Evolutionary conservation across 2,797 vertebrate genomes (phyloP).

Genomic region (Oreochromis mossambicus): DNA sequence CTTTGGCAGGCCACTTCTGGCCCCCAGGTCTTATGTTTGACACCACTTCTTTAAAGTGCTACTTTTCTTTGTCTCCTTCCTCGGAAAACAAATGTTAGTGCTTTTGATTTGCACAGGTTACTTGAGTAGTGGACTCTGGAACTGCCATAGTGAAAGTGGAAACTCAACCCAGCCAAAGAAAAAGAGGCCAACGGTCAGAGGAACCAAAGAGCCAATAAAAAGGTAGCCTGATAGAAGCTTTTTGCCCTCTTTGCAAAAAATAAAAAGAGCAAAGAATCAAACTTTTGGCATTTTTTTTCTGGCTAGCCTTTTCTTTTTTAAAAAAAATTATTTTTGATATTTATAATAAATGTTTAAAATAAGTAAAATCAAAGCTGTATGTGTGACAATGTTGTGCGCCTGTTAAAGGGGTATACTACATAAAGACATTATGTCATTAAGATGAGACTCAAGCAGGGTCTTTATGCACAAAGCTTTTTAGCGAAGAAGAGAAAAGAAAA

Average conservation of each 20-base stretch:
- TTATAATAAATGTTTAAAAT: not conserved
- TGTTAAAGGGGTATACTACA: not conserved
- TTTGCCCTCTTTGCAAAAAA: not conserved
- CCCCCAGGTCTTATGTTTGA: not conserved
- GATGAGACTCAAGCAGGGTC: not conserved
- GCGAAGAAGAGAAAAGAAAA: not conserved
- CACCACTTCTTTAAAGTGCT: not conserved
- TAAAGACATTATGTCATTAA: not conserved
- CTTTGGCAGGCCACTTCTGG: not conserved
- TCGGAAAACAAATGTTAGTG: not conserved
- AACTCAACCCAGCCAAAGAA: not conserved
- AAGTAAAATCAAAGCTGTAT: not conserved
- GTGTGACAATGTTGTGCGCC: not conserved
- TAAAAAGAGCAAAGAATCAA: not conserved
- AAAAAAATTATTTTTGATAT: not conserved
- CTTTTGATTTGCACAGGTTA: not conserved
- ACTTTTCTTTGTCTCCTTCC: not conserved
- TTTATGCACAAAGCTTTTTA: not conserved
- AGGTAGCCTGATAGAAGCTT: not conserved
- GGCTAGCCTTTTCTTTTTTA: not conserved
- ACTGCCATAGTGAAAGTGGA: not conserved
- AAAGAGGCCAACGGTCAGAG: fast-evolving
- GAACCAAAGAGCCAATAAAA: not conserved
- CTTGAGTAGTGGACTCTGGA: not conserved
- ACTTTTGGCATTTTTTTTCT: not conserved